Evolutionary conservation across 2,797 vertebrate species (phyloP), one percentile per base, ranked within the genome.

Genomic region (Ataeniobius toweri): DNA sequence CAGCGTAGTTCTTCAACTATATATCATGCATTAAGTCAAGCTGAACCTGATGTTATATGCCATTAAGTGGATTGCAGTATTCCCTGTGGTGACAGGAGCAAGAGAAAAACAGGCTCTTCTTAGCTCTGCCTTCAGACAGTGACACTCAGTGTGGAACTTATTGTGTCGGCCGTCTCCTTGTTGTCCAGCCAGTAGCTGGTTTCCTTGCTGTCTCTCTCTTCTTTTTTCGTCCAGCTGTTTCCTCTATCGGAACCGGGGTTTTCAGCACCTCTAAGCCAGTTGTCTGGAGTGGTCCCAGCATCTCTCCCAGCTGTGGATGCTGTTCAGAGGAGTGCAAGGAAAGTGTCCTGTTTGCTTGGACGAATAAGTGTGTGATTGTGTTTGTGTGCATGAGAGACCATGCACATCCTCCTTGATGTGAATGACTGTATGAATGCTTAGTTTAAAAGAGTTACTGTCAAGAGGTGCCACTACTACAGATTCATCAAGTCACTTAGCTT

Each of bases 211-310:
- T 85, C 79, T 81, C 83, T 83, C 78, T 92, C 75, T 90, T 82
- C 89, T 86, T 90, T 94, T 92, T 91, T 89, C 91, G 73, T 95
- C 92, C 95, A 96, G 94, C 93, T 95, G 94, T 92, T 93, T 96
- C 94, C 95, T 93, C 86, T 71, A 61, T 79, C 89, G 91, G 85
- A 94, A 89, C 88, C 83, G 85, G 88, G 88, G 88, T 86, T 93
- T 94, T 92, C 90, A 93, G 91, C 87, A 83, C 76, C 80, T 88
- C 89, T 89, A 76, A 87, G 86, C 89, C 84, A 83, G 91, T 88
- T 83, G 81, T 87, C 79, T 87, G 83, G 76, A 74, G 88, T 85
- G 85, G 72, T 86, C 86, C 86, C 80, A 79, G 85, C 87, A 78
- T 81, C 80, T 78, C 83, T 87, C 86, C 88, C 85, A 86, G 82